Percentiles rank a stretch among this genome's conserved stretches.
phyloP scores from a whole-genome alignment of 2,797 vertebrate genomes.

The Hippopotamyrus pictus region DNA sequence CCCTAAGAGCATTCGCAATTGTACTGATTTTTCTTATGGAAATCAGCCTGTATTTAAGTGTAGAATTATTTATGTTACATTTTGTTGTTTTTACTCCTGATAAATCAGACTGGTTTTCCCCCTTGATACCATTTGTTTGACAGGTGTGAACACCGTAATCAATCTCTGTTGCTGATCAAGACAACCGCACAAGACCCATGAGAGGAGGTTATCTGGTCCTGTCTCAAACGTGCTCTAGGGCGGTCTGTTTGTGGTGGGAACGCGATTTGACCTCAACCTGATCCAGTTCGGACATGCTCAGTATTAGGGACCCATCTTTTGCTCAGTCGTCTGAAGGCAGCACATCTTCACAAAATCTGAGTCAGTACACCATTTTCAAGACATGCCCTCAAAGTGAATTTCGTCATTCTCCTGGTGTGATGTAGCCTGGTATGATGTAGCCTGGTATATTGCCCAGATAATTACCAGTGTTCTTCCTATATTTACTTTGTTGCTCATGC shows the following conservation, averaged over 20 bases:
- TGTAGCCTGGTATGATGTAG: not conserved
- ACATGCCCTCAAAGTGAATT: not conserved
- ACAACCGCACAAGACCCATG: not conserved
- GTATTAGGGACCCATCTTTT: not conserved
- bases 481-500: not conserved
- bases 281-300: not conserved
- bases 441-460: not conserved
- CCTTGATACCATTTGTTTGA: not conserved
- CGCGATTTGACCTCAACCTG: not conserved
- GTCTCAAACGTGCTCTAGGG: not conserved
- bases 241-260: not conserved
- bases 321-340: not conserved
- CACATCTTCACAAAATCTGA: not conserved
- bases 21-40: not conserved
- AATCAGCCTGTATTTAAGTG: not conserved
- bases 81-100: not conserved
- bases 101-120: not conserved
- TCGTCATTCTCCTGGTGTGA: not conserved
- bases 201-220: not conserved
- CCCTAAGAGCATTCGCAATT: not conserved
- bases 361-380: not conserved
- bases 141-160: not conserved
- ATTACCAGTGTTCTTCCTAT: not conserved
- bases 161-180: not conserved
- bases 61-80: not conserved